Base-by-base conservation (phyloP, 2,113 vertebrate species). In the Myotis yumanensis region DNA sequence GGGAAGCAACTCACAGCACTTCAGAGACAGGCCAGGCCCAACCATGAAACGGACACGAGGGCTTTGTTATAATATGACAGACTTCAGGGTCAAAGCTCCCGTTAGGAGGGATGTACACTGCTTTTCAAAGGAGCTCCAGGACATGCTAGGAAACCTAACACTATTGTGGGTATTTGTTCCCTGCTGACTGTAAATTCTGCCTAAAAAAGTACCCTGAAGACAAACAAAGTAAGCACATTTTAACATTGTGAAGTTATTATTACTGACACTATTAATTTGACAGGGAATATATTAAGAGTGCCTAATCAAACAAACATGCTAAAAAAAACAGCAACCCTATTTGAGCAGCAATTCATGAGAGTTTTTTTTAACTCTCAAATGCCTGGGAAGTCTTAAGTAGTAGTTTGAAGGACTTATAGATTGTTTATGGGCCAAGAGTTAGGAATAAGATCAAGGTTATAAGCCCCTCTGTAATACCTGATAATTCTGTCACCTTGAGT, bases 1-100 rank as follows among this genome's bases (percentile, higher is more conserved):
- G 77, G 90, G 66, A 92, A 92, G 86, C 86, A 86, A 52, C 20
- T 81, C 83, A 86, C 0, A 35, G 75, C 75, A 80, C 64, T 91
- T 82, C 69, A 88, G 64, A 93, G 89, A 88, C 7, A 40, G 69
- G 40, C 14, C 30, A 79, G 90, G 37, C 82, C 90, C 68, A 62
- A 89, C 89, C 68, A 89, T 95, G 86, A 96, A 96, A 94, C 7
- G 76, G 88, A 75, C 11, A 1, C 37, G 0, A 0, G 71, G 71
- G 69, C 73, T 95, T 91, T 96, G 57, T 96, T 91, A 91, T 76
- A 95, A 80, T 87, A 86, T 81, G 88, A 76, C 73, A 95, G 92
- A 93, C 84, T 97, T 94, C 35, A 79, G 88, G 90, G 92, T 93
- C 81, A 96, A 20, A 14, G 25, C 59, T 90, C 66, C 90, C 62